These are phyloP conservation scores for Prosapia bicincta DNA, from an alignment of 2,888 invertebrate genomes.

Conservation along the genomic window DNA sequence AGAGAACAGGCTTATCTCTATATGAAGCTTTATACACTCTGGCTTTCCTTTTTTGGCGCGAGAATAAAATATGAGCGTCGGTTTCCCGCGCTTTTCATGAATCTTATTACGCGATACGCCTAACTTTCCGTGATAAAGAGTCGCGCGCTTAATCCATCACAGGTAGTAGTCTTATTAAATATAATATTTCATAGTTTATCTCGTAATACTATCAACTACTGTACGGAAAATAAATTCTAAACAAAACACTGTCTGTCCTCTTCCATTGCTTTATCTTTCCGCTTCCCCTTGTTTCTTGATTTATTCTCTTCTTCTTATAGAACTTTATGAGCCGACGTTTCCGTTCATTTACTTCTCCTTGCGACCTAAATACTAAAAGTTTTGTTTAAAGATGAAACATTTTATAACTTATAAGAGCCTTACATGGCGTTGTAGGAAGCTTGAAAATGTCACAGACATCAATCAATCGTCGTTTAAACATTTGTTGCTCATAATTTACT, in stretches of 20 bases:
- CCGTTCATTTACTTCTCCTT: background rate
- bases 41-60: slow-evolving; percentile 29
- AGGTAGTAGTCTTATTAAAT: slow-evolving; percentile 28
- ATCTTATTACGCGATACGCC: slow-evolving; percentile 70
- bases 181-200: slow-evolving; percentile 32
- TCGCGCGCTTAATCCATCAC: slow-evolving; percentile 37
- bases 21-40: slow-evolving; percentile 38
- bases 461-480: no score
- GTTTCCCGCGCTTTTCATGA: slow-evolving; percentile 61
- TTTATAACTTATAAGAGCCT: no score
- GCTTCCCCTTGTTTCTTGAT: background rate
- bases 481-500: no score
- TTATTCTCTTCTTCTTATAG: background rate
- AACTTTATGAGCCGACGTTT: background rate
- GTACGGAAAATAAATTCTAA: slow-evolving; percentile 21
- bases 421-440: no score
- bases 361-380: background rate
- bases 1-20: slow-evolving; percentile 40
- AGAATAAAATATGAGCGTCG: slow-evolving; percentile 68
- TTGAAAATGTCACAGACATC: no score
- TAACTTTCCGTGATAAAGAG: slow-evolving; percentile 36
- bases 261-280: slow-evolving; percentile 16
- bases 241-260: slow-evolving; percentile 18
- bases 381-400: no score
- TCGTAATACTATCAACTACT: slow-evolving; percentile 29